Evolutionary conservation across 1,140 invertebrate genomes (phyloP), one percentile per base, ranked within the genome.

Genomic region (Lordiphosa stackelbergi): DNA sequence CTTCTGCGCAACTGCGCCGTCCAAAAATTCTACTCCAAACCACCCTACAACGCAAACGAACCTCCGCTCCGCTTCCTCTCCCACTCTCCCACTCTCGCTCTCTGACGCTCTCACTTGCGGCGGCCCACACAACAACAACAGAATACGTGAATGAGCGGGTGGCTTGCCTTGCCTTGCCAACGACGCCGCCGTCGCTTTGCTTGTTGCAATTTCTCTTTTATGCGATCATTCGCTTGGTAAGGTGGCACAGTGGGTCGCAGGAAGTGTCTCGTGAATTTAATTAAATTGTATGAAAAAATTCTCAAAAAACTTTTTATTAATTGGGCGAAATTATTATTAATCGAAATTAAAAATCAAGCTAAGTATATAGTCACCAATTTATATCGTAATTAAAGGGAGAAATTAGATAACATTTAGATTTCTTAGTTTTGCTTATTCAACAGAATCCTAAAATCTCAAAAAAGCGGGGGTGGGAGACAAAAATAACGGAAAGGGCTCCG

Each of bases 151-250:
- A 78, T 78, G 74, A 78, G 74, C 74, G 74, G 74, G 74, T 78
- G 74, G 73, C 73, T 77, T 74, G 71, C 71, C 66, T 69, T 58
- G 19, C 19, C 19, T 16, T 16, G 59, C 55, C 52, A 42, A 31
- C 56, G 53, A 73, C 53, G 63, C 45, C 35, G 65, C 42, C 45
- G 70, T 53, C n/a, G n/a, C n/a, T n/a, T 58, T 64, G 75, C 60
- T 81, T 81, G 77, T 81, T 83, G 77, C 72, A 83, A 81, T 83
- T 83, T 81, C 75, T 81, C 74, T 79, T 79, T 79, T 81, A 79
- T 62, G 56, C 70, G 74, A 81, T 79, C 74, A 81, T 79, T 79
- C 74, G 74, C 46, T 79, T 79, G 28, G 66, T 73, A 78, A 77
- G 74, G 73, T 78, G 73, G 73, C 43, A 77, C 73, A 57, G 69